Base-by-base conservation (phyloP, 2,888 invertebrate genomes). In the Sympetrum striolatum region DNA sequence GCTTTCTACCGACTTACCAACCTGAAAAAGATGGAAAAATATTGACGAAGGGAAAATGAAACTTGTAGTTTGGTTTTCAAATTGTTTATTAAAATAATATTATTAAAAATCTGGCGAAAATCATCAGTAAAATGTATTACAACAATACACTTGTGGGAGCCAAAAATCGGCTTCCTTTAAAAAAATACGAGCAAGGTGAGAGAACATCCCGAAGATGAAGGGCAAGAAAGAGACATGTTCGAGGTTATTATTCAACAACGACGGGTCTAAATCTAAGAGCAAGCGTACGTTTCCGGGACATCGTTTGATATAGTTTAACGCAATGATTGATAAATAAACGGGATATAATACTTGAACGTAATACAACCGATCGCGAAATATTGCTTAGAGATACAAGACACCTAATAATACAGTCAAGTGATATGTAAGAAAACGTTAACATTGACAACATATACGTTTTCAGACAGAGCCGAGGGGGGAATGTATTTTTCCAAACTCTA, bases 341-440 rank as follows among this genome's bases (percentile, higher is more conserved):
- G 22, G 39, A n/a, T 39, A 80, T 39, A 80, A 37, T 80, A 37
- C 80, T 37, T 37, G 22, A 44, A 80, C 37, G n/a, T 39, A 80
- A 44, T 25, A 35, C 39, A 37, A 80, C 35, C n/a, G 37, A 73
- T 25, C 14, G 31, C 73, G 31, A 10, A 73, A 18, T 86, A 86
- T 64, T 86, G 60, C 60, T 86, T 48, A 58, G 48, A 86, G n/a
- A 64, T 35, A 86, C 22, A 39, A 64, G 60, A 86, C 86, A 86
- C 53, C 31, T 22, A 39, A n/a, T 86, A 37, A 37, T 22, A 60
- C 22, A n/a, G 31, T 60, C 86, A 64, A 37, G 60, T 60, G 86
- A 86, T 86, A 86, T 86, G 86, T 39, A 37, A 86, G 86, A 60
- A 86, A 86, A 35, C 15, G 48, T 86, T 60, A 58, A 86, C 82